phyloP scores from a whole-genome alignment of 2,113 vertebrate species.

The Canis aureus region DNA sequence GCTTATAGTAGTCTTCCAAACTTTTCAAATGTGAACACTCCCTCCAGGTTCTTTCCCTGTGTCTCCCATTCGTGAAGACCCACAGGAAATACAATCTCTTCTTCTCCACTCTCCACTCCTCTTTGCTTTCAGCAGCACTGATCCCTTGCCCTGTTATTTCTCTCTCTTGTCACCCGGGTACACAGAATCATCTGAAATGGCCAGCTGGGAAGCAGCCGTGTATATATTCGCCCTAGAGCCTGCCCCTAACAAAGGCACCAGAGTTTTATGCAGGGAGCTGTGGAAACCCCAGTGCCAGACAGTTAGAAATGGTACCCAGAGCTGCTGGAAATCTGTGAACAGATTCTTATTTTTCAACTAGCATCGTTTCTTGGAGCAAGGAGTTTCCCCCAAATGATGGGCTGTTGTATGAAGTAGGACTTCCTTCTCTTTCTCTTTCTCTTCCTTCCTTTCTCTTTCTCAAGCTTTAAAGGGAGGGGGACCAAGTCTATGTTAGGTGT shows the following conservation, averaged over 20 bases:
- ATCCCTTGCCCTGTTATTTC: not conserved
- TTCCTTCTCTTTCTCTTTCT: not conserved
- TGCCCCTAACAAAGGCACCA: not conserved
- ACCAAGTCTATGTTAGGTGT: not conserved
- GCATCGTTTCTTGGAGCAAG: not conserved
- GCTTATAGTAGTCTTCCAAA: not conserved
- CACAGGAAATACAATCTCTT: not conserved
- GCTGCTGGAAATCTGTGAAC: not conserved
- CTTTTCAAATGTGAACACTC: not conserved
- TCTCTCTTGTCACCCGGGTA: not conserved
- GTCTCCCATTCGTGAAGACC: not conserved
- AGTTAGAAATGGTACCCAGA: not conserved
- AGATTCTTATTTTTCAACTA: not conserved
- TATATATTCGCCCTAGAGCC: not conserved
- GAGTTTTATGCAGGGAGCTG: not conserved
- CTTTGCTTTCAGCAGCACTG: not conserved
- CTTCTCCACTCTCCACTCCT: not conserved
- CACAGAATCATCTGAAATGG: not conserved
- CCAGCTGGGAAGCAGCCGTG: not conserved
- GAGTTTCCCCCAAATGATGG: not conserved
- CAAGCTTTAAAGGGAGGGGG: not conserved
- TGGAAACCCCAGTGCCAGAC: not conserved
- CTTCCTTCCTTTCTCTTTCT: not conserved
- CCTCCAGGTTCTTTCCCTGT: not conserved
- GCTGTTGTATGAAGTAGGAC: not conserved